Evolutionary conservation across 2,888 invertebrate species (phyloP).

Genomic region (Falcaria lacertinaria): DNA sequence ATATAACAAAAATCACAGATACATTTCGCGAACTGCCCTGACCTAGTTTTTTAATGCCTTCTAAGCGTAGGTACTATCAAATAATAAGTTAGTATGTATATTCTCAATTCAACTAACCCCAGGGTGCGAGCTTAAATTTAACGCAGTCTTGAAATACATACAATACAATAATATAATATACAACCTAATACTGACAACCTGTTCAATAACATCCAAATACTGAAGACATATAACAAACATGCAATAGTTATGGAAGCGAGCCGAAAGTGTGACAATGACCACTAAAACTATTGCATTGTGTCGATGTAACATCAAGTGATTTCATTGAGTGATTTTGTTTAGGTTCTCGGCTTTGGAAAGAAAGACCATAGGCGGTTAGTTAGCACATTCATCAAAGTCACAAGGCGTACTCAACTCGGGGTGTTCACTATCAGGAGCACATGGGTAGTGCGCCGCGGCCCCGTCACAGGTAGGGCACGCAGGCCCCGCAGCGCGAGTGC

Average conservation of each 20-base stretch:
- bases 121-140: slow-evolving; percentile 50
- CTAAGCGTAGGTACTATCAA: background rate
- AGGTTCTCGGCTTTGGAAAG: slow-evolving; percentile 32
- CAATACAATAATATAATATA: slow-evolving; percentile 16
- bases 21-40: slow-evolving; percentile 58
- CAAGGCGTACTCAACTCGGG: slow-evolving; percentile 58
- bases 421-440: slow-evolving; percentile 53
- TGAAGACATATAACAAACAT: slow-evolving; percentile 38
- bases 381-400: slow-evolving; percentile 41
- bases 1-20: slow-evolving; percentile 74
- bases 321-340: too few species aligned
- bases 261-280: slow-evolving; percentile 31
- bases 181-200: slow-evolving; percentile 53
- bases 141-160: slow-evolving; percentile 63
- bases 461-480: slow-evolving; percentile 72
- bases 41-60: slow-evolving; percentile 18
- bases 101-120: slow-evolving; percentile 26
- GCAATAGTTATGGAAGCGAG: slow-evolving; percentile 52
- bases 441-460: slow-evolving; percentile 54
- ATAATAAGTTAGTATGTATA: background rate
- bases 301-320: slow-evolving; percentile 31
- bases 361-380: slow-evolving; percentile 46
- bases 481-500: slow-evolving; percentile 63
- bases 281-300: slow-evolving; percentile 40
- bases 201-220: slow-evolving; percentile 24